Percentiles rank a stretch among this genome's conserved stretches.
These are phyloP conservation scores for Tridacna crocea DNA, from an alignment of 2,888 invertebrate species.

Conservation along the genomic window DNA sequence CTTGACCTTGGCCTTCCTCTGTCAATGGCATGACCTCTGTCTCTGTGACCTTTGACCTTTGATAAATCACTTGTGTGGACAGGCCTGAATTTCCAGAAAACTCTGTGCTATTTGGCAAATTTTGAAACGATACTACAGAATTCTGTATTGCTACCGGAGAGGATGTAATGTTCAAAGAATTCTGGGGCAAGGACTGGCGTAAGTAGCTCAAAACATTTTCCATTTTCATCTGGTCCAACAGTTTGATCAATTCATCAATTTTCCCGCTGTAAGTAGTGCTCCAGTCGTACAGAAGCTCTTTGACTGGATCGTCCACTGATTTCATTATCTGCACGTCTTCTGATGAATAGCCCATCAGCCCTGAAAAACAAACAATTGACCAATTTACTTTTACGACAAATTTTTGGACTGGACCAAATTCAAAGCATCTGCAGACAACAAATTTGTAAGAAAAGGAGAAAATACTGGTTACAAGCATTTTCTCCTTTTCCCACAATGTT, in stretches of 20 bases:
- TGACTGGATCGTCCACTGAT: slow-evolving; percentile 59
- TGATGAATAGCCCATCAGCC: slow-evolving; percentile 60
- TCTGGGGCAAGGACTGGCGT: slow-evolving; percentile 20
- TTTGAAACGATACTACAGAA: not conserved
- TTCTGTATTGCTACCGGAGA: not conserved
- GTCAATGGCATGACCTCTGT: slow-evolving; percentile 16
- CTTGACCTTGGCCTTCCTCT: slow-evolving; percentile 15
- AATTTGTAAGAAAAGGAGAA: not conserved
- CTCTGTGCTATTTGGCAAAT: not conserved
- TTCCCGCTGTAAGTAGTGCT: slow-evolving; percentile 57
- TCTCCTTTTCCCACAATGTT: not conserved
- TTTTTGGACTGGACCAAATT: not conserved
- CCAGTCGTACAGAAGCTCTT: slow-evolving; percentile 63
- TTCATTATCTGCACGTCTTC: slow-evolving; percentile 63
- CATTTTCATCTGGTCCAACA: slow-evolving; percentile 52
- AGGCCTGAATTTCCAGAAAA: not conserved
- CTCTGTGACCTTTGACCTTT: slow-evolving; percentile 23
- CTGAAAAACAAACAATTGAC: slow-evolving; percentile 34
- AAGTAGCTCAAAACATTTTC: slow-evolving; percentile 12
- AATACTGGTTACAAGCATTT: not conserved
- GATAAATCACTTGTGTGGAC: not conserved
- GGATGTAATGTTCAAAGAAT: not conserved
- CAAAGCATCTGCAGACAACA: not conserved
- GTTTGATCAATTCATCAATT: slow-evolving; percentile 58
- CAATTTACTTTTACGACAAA: not conserved